Base-by-base conservation (phyloP, 2,113 vertebrate genomes). In the Neoarius graeffei region DNA sequence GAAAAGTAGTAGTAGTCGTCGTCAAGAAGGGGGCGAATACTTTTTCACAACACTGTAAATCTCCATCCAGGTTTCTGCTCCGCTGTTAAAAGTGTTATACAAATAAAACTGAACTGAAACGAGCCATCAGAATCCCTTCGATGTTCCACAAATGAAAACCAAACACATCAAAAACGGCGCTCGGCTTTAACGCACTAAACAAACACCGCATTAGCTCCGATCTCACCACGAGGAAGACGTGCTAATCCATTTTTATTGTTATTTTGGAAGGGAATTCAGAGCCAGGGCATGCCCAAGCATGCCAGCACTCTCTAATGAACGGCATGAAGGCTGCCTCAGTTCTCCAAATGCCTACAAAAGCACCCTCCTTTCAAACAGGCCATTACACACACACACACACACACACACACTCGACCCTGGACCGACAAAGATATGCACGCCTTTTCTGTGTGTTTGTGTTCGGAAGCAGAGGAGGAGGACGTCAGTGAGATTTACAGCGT, bases 401-500 rank as follows among this genome's bases (percentile, higher is more conserved):
- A n/a, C 5, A 64, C 3, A 54, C 50, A 35, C 67, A 74, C 84
- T n/a, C 19, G 19, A 62, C 59, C 48, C 62, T 42, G 30, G 5
- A 25, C 52, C 14, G 50, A 76, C 87, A 84, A 25, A 35, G 15
- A 66, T 20, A 76, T 60, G 42, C 66, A 60, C 9, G 52, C 54
- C 42, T 76, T 48, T n/a, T 82, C 56, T 76, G 66, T 85, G 59
- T 42, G 87, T 64, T 42, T 48, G 86, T 71, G 66, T 60, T 50
- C 1, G 48, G 57, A 56, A 60, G 30, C 30, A 23, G 42, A 19
- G 7, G 71, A 84, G 48, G 56, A 87, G 79, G 86, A 83, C 79
- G 27, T 60, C 67, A 2, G 57, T 3, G 57, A 84, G 88, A 86
- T 89, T 25, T 91, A 88, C 79, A 85, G 88, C 69, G 20, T 62